phyloP scores from a whole-genome alignment of 2,113 vertebrate genomes.

The Colaptes auratus region DNA sequence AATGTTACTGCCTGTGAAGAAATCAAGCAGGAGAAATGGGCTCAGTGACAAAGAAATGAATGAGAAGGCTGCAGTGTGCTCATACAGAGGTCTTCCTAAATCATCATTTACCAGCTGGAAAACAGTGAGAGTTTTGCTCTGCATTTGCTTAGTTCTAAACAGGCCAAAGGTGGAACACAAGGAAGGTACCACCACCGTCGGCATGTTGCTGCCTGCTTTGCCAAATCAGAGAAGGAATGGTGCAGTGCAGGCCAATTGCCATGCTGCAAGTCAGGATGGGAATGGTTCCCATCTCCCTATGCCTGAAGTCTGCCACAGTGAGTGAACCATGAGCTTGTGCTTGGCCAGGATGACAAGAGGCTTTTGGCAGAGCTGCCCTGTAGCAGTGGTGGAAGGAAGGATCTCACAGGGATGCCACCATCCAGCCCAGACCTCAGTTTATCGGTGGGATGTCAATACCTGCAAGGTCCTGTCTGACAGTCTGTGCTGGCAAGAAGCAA shows the following conservation, averaged over 20 bases:
- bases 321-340: neutral
- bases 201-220: neutral
- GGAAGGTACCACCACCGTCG: neutral
- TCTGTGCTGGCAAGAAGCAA: neutral
- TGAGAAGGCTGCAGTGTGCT: neutral
- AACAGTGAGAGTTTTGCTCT: neutral
- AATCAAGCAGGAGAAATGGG: neutral
- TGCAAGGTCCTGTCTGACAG: neutral
- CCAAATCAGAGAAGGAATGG: neutral
- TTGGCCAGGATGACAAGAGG: neutral
- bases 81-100: neutral
- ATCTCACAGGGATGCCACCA: neutral
- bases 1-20: neutral
- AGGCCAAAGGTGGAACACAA: neutral
- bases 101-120: neutral
- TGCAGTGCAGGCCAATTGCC: neutral
- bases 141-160: neutral
- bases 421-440: neutral
- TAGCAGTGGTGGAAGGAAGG: neutral
- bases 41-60: neutral
- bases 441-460: neutral
- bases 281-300: accelerated
- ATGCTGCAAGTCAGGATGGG: accelerated
- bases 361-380: neutral
- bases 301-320: neutral